Evolutionary conservation across 2,888 invertebrate species (phyloP).

Genomic region (Drosophila barbarae): DNA sequence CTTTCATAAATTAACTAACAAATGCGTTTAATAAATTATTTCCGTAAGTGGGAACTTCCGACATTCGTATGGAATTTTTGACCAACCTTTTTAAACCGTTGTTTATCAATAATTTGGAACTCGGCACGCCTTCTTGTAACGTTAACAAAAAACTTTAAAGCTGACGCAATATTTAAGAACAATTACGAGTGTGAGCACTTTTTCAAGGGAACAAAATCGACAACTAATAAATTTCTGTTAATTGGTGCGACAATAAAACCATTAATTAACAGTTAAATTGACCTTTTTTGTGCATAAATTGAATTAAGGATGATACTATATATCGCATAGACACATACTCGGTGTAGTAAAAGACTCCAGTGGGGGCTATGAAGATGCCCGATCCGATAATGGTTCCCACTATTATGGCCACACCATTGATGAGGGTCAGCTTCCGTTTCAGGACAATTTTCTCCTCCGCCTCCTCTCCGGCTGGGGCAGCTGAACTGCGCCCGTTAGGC

Average conservation of each 20-base stretch:
- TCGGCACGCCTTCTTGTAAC: conserved; percentile 44
- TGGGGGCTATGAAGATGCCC: conserved; percentile 96
- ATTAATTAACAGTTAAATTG: conserved; percentile 45
- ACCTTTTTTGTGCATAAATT: conserved; percentile 38
- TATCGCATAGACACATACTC: conserved; percentile 81
- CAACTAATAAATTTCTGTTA: conserved; percentile 52
- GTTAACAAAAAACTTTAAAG: conserved; percentile 18
- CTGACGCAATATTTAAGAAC: conserved; percentile 61
- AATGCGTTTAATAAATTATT: conserved; percentile 8
- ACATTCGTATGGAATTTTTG: conserved; percentile 1
- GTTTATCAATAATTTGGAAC: conserved; percentile 21
- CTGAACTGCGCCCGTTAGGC: conserved; percentile 36
- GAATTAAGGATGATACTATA: conserved; percentile 34
- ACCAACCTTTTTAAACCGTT: not conserved
- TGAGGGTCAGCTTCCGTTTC: conserved; percentile 90
- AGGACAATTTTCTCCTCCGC: conserved; percentile 83
- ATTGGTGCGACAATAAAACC: conserved; percentile 23
- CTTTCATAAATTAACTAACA: not conserved
- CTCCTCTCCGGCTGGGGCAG: conserved; percentile 2
- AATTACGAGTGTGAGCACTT: conserved; percentile 43
- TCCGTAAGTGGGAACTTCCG: conserved; percentile 7
- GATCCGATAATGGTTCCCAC: conserved; percentile 94
- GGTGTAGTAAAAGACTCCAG: conserved; percentile 85
- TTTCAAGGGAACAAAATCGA: conserved; percentile 38
- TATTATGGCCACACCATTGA: conserved; percentile 92